phyloP scores from a whole-genome alignment of 1,140 invertebrate species.

The Papilio polyxenes region DNA sequence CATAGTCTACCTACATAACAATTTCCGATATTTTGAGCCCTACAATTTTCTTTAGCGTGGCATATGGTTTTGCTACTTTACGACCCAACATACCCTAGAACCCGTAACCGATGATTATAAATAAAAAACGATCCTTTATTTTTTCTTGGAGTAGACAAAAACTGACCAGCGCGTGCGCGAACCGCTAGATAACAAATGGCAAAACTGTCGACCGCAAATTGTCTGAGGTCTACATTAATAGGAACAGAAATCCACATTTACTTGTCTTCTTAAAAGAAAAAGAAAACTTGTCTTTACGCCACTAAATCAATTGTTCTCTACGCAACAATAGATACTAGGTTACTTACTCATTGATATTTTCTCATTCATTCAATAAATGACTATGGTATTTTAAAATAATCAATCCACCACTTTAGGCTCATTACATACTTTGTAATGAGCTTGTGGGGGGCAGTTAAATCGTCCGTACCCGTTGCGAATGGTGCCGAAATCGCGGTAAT shows the following conservation, averaged over 20 bases:
- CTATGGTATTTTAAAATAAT: not conserved
- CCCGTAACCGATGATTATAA: slow-evolving; percentile 46
- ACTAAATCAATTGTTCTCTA: not conserved
- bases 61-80: slow-evolving; percentile 61
- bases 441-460: slow-evolving; percentile 1
- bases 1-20: slow-evolving; percentile 44
- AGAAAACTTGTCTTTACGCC: too few relatives aligned
- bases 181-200: not conserved
- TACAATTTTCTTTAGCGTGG: slow-evolving; percentile 49
- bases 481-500: slow-evolving; percentile 41
- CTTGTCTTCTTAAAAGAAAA: not conserved
- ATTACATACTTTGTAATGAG: slow-evolving; percentile 31
- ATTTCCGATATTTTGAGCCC: slow-evolving; percentile 41
- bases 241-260: not conserved
- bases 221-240: not conserved
- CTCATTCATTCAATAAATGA: not conserved
- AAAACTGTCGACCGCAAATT: slow-evolving; percentile 7
- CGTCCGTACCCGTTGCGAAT: not conserved
- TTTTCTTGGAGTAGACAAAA: slow-evolving; percentile 36
- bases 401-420: not conserved
- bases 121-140: slow-evolving; percentile 43
- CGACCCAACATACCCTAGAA: slow-evolving; percentile 39
- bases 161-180: slow-evolving; percentile 16
- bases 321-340: not conserved
- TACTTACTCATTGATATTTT: not conserved